Base-by-base conservation (phyloP, 2,113 vertebrate genomes). In the Sander lucioperca region DNA sequence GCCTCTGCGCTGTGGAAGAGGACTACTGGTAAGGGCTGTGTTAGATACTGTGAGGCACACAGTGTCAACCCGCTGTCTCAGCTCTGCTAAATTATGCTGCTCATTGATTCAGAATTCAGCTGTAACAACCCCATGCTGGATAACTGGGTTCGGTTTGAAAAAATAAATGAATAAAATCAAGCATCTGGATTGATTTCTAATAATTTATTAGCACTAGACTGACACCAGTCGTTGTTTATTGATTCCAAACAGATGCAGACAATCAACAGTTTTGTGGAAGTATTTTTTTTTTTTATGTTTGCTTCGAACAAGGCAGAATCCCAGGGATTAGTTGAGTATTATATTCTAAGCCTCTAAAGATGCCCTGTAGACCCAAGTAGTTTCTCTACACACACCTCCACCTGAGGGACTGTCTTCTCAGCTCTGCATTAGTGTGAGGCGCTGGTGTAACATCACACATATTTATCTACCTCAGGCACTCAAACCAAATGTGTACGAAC, bases 381-480 rank as follows among this genome's bases (percentile, higher is more conserved):
- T 89, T 82, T 89, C 54, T 89, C 63, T 63, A 27, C 67, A 81
- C 61, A 69, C 50, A 36, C 51, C 66, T 83, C 27, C 73, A 89
- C 92, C 91, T 82, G 84, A 83, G 91, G 88, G 92, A 84, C 56
- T 86, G 82, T 82, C 73, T 84, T 83, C 86, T 90, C 91, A 86
- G 84, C 71, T 80, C 23, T 68, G 86, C 83, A 74, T 80, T 85
- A 85, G 67, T 66, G 77, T 71, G 89, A 89, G 87, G 23, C 53
- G 69, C 70, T 70, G 86, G 83, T 89, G 91, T 88, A 88, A 92
- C 88, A 82, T 92, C 88, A 81, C 93, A 90, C 91, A 89, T 91
- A 74, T 70, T 68, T 77, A 59, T 88, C 72, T 56, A 85, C 91
- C 86, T 71, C 61, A 23, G 80, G 74, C 80, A 54, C 74, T 86